Conservation (phyloP, 2,797 vertebrate species). For the Sylvilagus floridanus region DNA sequence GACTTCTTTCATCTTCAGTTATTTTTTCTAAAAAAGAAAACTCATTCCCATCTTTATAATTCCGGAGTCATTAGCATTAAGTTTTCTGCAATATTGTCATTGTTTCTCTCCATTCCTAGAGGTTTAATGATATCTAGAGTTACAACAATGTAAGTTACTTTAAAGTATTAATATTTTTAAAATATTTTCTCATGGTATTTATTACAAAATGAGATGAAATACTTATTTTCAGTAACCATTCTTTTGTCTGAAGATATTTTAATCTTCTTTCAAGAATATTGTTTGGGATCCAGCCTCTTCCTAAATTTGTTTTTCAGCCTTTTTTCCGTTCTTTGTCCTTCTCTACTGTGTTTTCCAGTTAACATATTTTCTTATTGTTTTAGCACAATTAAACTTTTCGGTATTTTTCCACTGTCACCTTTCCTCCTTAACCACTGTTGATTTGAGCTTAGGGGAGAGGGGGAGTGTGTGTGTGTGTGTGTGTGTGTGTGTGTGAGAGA, state of each 20-base stretch:
- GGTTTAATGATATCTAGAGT: background rate
- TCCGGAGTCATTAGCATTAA: background rate
- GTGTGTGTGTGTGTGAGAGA: no score
- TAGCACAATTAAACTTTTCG: conserved; percentile 1
- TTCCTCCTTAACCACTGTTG: background rate
- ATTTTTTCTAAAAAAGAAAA: background rate
- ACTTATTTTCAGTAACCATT: background rate
- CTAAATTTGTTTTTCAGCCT: background rate
- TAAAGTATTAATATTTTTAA: background rate
- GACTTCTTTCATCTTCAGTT: conserved; percentile 14
- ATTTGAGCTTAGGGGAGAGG: background rate
- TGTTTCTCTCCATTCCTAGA: background rate
- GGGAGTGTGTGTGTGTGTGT: no score
- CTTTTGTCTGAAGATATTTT: conserved; percentile 54
- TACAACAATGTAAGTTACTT: background rate
- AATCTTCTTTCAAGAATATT: background rate
- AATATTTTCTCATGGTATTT: background rate
- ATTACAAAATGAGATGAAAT: conserved; percentile 32
- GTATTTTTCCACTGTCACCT: background rate
- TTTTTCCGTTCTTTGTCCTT: background rate
- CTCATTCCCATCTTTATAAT: background rate
- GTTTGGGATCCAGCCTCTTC: background rate
- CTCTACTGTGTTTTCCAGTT: background rate
- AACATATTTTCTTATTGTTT: background rate
- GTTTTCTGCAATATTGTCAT: background rate